Percentiles rank a stretch among this genome's conserved stretches.
Conservation (phyloP, 2,797 vertebrate species). For the Spheniscus humboldti region DNA sequence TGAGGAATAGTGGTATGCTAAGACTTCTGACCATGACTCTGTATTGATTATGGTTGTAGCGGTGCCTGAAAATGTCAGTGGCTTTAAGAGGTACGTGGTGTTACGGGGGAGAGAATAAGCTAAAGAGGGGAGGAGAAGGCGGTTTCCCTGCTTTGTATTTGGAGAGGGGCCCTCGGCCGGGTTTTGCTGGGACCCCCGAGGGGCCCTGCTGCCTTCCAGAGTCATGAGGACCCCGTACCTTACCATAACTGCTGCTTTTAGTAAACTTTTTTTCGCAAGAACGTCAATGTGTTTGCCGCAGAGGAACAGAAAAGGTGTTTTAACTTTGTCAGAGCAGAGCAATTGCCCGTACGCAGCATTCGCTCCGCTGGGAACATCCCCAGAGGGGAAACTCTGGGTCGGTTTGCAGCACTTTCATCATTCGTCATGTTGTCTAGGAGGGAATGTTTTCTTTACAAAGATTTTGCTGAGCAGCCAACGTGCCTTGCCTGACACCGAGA, state of each 20-base stretch:
- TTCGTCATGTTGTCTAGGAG: neutral
- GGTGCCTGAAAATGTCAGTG: neutral
- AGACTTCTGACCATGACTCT: neutral
- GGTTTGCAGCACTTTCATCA: neutral
- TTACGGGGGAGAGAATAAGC: neutral
- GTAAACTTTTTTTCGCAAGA: neutral
- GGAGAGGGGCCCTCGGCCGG: neutral
- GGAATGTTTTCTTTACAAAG: neutral
- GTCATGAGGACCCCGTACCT: neutral
- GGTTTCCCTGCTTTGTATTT: neutral
- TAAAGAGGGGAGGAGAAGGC: neutral
- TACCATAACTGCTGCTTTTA: neutral
- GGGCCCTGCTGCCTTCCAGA: neutral
- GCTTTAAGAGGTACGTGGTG: neutral
- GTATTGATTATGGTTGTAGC: neutral
- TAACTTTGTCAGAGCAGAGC: neutral
- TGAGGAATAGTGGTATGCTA: neutral
- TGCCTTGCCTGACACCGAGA: neutral
- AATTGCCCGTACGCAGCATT: neutral
- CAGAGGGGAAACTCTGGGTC: neutral
- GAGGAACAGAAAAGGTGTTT: neutral
- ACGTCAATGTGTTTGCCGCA: neutral
- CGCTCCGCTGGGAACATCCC: neutral
- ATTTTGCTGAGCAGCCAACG: neutral
- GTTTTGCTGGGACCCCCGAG: fast-evolving